Evolutionary conservation across 2,113 vertebrate species (phyloP).

Genomic region (Neolamprologus modestus): DNA sequence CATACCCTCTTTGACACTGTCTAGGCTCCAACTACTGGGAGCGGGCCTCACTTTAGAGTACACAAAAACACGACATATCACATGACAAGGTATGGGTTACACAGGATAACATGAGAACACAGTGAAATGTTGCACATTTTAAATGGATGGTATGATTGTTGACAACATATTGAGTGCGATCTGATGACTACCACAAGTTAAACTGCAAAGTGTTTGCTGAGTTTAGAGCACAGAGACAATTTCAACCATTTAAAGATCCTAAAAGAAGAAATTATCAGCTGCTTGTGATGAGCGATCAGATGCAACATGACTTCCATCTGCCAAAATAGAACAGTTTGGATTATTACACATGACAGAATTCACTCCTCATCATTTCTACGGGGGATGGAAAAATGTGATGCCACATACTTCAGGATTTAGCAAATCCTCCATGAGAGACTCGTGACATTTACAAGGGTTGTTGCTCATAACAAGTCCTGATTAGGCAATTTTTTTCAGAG

Average conservation of each 20-base stretch:
- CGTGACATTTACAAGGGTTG: not conserved
- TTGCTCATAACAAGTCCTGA: not conserved
- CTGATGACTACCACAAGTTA: not conserved
- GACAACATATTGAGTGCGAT: not conserved
- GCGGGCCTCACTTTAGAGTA: slow-evolving; percentile 82
- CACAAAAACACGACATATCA: slow-evolving; percentile 50
- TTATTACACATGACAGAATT: not conserved
- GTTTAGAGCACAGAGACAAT: not conserved
- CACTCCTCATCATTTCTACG: not conserved
- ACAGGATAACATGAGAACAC: not conserved
- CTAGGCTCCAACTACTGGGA: slow-evolving; percentile 97
- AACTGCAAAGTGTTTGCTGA: not conserved
- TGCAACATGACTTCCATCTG: not conserved
- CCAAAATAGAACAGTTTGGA: not conserved
- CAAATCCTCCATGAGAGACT: not conserved
- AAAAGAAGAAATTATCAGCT: not conserved
- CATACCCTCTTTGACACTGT: slow-evolving; percentile 87
- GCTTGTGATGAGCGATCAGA: not conserved
- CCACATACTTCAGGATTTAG: not conserved
- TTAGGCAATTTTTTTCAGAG: not conserved
- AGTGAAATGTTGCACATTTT: not conserved
- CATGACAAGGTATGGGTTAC: not conserved
- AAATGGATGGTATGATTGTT: not conserved
- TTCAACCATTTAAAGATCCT: not conserved
- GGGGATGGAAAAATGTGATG: not conserved